Evolutionary conservation across 2,113 vertebrate genomes (phyloP).

Genomic region (Sylvia atricapilla): DNA sequence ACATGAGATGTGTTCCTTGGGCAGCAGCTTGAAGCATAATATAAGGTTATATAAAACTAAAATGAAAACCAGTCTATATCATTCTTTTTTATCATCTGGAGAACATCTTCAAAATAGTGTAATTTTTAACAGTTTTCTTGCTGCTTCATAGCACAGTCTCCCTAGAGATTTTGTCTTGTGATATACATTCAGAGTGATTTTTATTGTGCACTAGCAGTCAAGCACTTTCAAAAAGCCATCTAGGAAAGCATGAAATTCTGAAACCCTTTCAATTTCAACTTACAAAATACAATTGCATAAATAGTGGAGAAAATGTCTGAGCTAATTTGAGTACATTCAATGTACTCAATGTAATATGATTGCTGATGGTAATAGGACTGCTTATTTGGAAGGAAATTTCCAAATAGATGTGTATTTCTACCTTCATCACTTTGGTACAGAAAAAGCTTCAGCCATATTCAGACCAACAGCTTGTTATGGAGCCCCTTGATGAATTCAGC

Average conservation of each 20-base stretch:
- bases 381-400: not conserved
- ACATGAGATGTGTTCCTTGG: not conserved
- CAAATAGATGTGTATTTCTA: not conserved
- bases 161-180: not conserved
- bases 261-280: not conserved
- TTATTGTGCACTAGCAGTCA: accelerated
- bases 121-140: not conserved
- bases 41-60: not conserved
- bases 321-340: not conserved
- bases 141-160: not conserved
- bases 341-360: not conserved
- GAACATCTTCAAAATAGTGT: not conserved
- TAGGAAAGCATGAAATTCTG: not conserved
- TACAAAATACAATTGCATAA: not conserved
- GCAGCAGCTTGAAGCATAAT: not conserved
- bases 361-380: accelerated
- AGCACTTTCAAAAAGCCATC: not conserved
- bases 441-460: not conserved
- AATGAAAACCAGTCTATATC: not conserved
- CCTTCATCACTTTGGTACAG: not conserved
- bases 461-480: not conserved
- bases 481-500: not conserved
- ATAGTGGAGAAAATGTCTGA: not conserved
- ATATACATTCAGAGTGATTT: not conserved
- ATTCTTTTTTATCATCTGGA: not conserved